Conservation (phyloP, 2,113 vertebrate species). For the Amia ocellicauda region DNA sequence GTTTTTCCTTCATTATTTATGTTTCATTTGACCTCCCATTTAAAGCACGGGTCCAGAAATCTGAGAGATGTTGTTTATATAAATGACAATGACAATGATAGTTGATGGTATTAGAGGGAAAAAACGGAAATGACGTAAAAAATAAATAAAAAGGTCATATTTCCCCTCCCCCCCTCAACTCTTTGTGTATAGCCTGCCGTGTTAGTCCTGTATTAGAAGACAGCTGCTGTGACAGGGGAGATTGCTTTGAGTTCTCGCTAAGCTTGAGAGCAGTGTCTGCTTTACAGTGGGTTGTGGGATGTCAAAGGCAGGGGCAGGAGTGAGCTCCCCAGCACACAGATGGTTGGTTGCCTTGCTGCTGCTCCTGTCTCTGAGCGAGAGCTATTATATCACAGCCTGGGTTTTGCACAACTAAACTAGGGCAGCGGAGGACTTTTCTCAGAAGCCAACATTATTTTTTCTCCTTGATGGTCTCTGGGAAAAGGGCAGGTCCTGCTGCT, state of each 20-base stretch:
- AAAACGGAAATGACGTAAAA: too few relatives aligned
- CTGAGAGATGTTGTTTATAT: too few relatives aligned
- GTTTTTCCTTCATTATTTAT: too few relatives aligned
- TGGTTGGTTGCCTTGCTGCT: not conserved
- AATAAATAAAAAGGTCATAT: not conserved
- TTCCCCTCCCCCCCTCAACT: not conserved
- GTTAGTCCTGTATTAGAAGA: too few relatives aligned
- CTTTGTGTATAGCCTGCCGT: too few relatives aligned
- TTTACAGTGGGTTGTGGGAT: slow-evolving; percentile 3
- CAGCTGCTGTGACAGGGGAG: too few relatives aligned
- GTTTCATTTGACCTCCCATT: too few relatives aligned
- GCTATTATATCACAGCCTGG: not conserved
- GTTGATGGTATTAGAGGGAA: too few relatives aligned
- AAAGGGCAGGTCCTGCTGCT: too few relatives aligned
- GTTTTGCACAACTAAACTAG: slow-evolving; percentile 7
- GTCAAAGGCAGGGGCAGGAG: slow-evolving; percentile 6
- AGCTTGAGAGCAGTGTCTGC: not conserved
- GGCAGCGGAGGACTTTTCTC: slow-evolving; percentile 16
- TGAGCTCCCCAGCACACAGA: not conserved
- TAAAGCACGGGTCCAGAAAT: too few relatives aligned
- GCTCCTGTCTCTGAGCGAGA: not conserved
- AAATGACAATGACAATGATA: too few relatives aligned
- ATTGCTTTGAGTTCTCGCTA: not conserved
- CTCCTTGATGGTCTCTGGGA: not conserved
- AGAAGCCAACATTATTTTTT: too few relatives aligned